Evolutionary conservation across 2,888 invertebrate genomes (phyloP).

Genomic region (Drosophila incognita): DNA sequence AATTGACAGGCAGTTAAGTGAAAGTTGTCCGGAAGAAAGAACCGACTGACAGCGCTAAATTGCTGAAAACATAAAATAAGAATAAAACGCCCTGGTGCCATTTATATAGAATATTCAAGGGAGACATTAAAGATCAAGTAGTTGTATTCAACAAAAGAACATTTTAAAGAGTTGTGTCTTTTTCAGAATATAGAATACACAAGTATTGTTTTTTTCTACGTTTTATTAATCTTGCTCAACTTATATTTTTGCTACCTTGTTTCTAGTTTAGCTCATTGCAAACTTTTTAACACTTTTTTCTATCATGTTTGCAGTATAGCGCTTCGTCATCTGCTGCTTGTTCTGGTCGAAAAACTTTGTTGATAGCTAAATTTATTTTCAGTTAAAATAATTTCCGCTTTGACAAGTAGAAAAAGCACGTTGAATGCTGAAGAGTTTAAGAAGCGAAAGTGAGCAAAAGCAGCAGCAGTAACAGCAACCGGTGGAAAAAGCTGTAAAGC

Average conservation of each 20-base stretch:
- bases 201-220: background rate
- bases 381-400: conserved; percentile 69
- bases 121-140: background rate
- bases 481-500: conserved; percentile 7
- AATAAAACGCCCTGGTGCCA: background rate
- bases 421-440: conserved; percentile 29
- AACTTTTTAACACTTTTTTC: conserved; percentile 33
- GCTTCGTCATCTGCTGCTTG: conserved; percentile 3
- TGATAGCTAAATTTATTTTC: conserved; percentile 61
- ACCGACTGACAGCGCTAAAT: background rate
- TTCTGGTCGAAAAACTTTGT: conserved; percentile 47
- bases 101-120: background rate
- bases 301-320: conserved; percentile 14
- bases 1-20: conserved; percentile 12
- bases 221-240: conserved; percentile 1
- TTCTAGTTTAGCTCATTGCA: background rate
- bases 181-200: background rate
- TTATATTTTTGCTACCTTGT: conserved; percentile 33
- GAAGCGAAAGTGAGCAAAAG: conserved; percentile 49
- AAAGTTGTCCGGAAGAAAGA: conserved; percentile 11
- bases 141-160: background rate
- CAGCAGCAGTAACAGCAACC: conserved; percentile 4
- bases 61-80: background rate
- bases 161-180: background rate
- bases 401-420: conserved; percentile 33